Evolutionary conservation across 2,888 invertebrate species (phyloP), one percentile per base, ranked within the genome.

Genomic region (Tetragnatha montana): DNA sequence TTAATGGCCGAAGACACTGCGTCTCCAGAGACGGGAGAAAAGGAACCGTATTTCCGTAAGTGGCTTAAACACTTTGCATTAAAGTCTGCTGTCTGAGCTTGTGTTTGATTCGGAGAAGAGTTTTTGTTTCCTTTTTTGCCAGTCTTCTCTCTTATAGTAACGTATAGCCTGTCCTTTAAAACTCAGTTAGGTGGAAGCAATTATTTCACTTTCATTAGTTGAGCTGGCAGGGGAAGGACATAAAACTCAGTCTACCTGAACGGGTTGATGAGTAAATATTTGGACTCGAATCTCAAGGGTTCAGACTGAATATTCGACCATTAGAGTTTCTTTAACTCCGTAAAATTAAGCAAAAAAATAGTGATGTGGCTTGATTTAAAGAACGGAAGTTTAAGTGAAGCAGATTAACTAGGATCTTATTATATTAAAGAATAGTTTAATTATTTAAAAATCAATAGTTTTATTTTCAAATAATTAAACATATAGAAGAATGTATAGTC

Each of bases 31-130:
- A 73, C 49, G 70, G n/a, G 10, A 19, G 19, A 73, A 88, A 69
- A 73, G 49, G 75, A 87, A 87, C 76, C 70, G 81, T 81, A 81
- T 82, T 88, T 82, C 47, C 71, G 76, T 82, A 88, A 88, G 82
- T 88, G 82, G 88, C 78, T 88, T 82, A 82, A 82, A 82, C 78
- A 82, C 82, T 78, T 88, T 88, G 82, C 78, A 88, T 88, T 78
- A 78, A 82, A 88, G 78, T 82, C 75, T 49, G 17, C 49, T 75
- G 75, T 75, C 75, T 35, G 47, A 75, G 75, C 75, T 49, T 75
- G n/a, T 47, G 17, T 75, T 75, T 75, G 73, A 21, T 73, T 47
- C 47, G 8, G 49, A 47, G 75, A 47, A 17, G 75, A 47, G 75
- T n/a, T 49, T 75, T 75, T 47, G 14, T 75, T 50, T 49, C 50